phyloP scores from a whole-genome alignment of 2,888 invertebrate genomes.

The Noctua comes region DNA sequence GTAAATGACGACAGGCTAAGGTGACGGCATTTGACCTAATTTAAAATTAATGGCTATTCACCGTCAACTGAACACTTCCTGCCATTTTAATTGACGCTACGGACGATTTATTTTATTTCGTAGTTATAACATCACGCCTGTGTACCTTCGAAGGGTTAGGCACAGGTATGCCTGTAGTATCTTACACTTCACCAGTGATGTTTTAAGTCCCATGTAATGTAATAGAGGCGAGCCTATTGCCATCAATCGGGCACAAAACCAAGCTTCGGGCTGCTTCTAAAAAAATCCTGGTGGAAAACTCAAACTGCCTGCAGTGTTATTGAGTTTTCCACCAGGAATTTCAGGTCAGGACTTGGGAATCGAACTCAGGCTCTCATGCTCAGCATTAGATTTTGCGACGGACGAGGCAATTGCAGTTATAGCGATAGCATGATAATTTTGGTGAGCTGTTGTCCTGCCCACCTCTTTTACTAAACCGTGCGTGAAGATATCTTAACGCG shows the following conservation, averaged over 20 bases:
- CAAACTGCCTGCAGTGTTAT: too few relatives aligned
- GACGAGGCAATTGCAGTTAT: background rate
- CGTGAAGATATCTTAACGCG: constrained; percentile 32
- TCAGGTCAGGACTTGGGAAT: background rate
- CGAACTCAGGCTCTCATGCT: background rate
- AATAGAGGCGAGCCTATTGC: background rate
- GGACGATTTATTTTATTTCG: constrained; percentile 24
- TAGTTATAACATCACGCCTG: background rate
- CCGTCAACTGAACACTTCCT: constrained; percentile 36
- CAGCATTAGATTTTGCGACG: background rate
- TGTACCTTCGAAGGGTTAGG: background rate
- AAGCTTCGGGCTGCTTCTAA: background rate
- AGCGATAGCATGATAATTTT: background rate
- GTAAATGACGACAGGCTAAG: constrained; percentile 22
- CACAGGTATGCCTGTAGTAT: background rate
- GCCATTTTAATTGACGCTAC: constrained; percentile 2
- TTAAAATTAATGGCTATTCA: constrained; percentile 19
- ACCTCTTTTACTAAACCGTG: constrained; percentile 10
- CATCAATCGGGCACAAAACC: background rate
- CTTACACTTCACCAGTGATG: background rate
- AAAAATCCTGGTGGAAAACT: background rate
- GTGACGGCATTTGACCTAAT: constrained; percentile 30
- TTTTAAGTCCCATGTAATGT: background rate
- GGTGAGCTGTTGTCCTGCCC: background rate
- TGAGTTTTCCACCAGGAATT: too few relatives aligned